A percentile compares a stretch with the other conserved stretches of the same genome.
Evolutionary conservation across 2,797 vertebrate species (phyloP).

Genomic region (Smutsia gigantea): DNA sequence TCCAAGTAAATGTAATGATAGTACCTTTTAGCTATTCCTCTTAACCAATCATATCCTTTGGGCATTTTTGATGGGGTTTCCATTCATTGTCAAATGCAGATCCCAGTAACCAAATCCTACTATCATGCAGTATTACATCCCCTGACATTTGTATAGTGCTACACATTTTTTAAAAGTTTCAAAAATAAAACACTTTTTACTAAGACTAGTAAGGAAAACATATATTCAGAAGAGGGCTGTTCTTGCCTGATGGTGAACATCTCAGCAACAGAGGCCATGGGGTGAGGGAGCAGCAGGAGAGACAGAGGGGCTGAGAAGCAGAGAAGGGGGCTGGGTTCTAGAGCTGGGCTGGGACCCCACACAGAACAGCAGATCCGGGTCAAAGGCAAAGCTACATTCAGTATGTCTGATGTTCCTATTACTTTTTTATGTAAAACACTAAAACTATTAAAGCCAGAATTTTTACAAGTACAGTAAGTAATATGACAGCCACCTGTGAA

Average conservation of each 20-base stretch:
- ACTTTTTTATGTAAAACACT: not conserved
- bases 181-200: not conserved
- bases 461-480: not conserved
- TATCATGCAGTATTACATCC: not conserved
- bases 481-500: not conserved
- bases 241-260: not conserved
- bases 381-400: not conserved
- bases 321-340: not conserved
- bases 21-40: not conserved
- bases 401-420: not conserved
- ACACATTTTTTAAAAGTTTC: not conserved
- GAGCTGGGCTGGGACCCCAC: not conserved
- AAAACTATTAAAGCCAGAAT: not conserved
- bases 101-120: not conserved
- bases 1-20: not conserved
- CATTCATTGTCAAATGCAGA: not conserved
- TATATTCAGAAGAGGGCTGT: not conserved
- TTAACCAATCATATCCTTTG: not conserved
- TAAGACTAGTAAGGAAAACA: not conserved
- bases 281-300: fast-evolving
- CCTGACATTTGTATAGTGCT: not conserved
- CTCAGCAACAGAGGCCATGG: not conserved
- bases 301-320: too few species aligned
- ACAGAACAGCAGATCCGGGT: not conserved
- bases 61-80: not conserved